Evolutionary conservation across 2,888 invertebrate species (phyloP).

Genomic region (Oconnorella tubifera): DNA sequence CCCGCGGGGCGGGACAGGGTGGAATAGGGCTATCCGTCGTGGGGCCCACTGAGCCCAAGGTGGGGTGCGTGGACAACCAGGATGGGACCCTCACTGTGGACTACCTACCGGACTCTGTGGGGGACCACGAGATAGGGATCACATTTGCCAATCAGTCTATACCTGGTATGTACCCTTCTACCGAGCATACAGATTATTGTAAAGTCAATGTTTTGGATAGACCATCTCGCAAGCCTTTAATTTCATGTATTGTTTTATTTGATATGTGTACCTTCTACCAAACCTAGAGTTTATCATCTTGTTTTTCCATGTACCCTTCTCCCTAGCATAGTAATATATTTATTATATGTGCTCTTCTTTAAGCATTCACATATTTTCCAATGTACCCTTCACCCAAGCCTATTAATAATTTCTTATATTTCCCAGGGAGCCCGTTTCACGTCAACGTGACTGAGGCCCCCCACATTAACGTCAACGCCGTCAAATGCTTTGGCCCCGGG

Average conservation of each 20-base stretch:
- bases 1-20: slow-evolving; percentile 72
- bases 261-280: no score
- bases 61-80: slow-evolving; percentile 78
- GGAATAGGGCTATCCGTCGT: slow-evolving; percentile 77
- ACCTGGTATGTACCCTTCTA: slow-evolving; percentile 58
- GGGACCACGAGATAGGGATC: slow-evolving; percentile 76
- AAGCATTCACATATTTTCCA: no score
- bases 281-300: no score
- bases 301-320: no score
- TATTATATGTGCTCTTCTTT: no score
- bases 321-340: no score
- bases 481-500: slow-evolving; percentile 72
- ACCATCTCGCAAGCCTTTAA: no score
- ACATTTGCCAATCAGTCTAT: slow-evolving; percentile 79
- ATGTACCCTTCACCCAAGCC: no score
- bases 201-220: no score
- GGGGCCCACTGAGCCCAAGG: slow-evolving; percentile 72
- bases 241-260: no score
- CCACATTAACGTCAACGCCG: slow-evolving; percentile 58
- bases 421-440: slow-evolving; percentile 59
- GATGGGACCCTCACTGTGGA: slow-evolving; percentile 81
- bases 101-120: slow-evolving; percentile 65
- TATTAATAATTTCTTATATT: no score
- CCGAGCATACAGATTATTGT: no score
- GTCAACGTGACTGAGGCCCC: slow-evolving; percentile 62